Base-by-base conservation (phyloP, 2,888 invertebrate species). In the Tetropium fuscum region DNA sequence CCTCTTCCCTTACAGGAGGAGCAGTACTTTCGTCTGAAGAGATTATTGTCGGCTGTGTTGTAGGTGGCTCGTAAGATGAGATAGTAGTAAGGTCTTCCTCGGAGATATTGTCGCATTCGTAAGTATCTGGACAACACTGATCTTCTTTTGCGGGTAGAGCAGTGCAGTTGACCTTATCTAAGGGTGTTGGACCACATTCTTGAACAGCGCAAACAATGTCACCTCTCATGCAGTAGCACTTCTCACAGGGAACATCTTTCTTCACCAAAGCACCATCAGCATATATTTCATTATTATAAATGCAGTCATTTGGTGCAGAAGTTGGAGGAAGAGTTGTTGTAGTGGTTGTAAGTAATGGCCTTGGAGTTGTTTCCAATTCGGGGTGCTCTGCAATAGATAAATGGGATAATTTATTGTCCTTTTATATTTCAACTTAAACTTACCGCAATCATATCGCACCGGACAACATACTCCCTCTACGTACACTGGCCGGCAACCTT, bases 221-320 rank as follows among this genome's bases (percentile, higher is more conserved):
- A 55, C 94, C 94, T 75, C 90, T 89, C 94, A 97, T 94, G 79
- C 96, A 97, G 79, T 96, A 96, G 80, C 96, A 97, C 77, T 95
- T 93, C 76, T 95, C 91, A 79, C 96, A 97, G 18, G 94, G 90
- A 74, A 90, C 88, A 71, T 89, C 90, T 61, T 90, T 91, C 69
- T 86, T 86, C 67, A 96, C 90, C 67, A 88, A 84, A 64, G 93
- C 91, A 58, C 96, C 96, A 79, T 96, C 95, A 30, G 88, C 87
- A 80, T 91, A 94, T 18, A 87, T 79, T 76, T 88, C 87, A 43
- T 88, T 89, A 66, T 91, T 86, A 77, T 90, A 89, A 38, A 86
- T 82, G 79, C 95, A 95, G 71, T 92, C 90, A 58, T 85, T 84
- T 15, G 87, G 85, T 63, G 92, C 91, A 68, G 89, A 87, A 0